Percentiles rank a stretch among this genome's conserved stretches.
Conservation (phyloP, 2,888 invertebrate species). For the Peribatodes rhomboidaria region DNA sequence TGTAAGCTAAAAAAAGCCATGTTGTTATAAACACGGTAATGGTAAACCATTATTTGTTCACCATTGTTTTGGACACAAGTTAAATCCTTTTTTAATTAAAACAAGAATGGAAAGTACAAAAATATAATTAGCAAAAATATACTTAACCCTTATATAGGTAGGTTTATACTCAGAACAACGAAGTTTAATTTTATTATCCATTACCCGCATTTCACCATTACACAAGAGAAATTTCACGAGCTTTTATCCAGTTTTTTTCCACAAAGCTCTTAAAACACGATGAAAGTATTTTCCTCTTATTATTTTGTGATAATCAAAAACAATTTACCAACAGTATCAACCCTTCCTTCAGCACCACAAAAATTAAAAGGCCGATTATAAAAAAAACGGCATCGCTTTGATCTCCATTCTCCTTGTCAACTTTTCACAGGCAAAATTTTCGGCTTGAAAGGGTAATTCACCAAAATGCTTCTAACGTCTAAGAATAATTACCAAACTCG, state of each 20-base stretch:
- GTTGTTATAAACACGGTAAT: too few relatives aligned
- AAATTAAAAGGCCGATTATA: constrained; percentile 38
- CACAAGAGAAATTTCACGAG: too few relatives aligned
- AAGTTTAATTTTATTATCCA: too few relatives aligned
- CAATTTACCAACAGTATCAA: constrained; percentile 33
- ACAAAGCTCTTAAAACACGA: not conserved
- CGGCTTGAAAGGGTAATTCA: constrained; percentile 39
- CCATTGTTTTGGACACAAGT: too few relatives aligned
- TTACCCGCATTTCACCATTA: not conserved
- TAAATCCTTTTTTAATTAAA: too few relatives aligned
- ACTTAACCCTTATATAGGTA: too few relatives aligned
- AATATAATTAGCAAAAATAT: too few relatives aligned
- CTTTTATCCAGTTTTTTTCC: not conserved
- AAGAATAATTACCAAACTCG: constrained; percentile 40
- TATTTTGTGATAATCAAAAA: constrained; percentile 21
- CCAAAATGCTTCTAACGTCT: constrained; percentile 39
- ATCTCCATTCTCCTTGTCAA: constrained; percentile 40
- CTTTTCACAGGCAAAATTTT: constrained; percentile 26
- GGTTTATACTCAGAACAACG: too few relatives aligned
- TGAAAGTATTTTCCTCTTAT: constrained; percentile 19
- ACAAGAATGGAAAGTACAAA: too few relatives aligned
- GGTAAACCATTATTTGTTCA: too few relatives aligned
- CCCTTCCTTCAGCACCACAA: constrained; percentile 22
- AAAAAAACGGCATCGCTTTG: constrained; percentile 35
- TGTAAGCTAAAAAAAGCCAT: too few relatives aligned